Percentiles rank a stretch among this genome's conserved stretches.
Evolutionary conservation across 2,888 invertebrate genomes (phyloP).

Genomic region (Drosophila rellima): DNA sequence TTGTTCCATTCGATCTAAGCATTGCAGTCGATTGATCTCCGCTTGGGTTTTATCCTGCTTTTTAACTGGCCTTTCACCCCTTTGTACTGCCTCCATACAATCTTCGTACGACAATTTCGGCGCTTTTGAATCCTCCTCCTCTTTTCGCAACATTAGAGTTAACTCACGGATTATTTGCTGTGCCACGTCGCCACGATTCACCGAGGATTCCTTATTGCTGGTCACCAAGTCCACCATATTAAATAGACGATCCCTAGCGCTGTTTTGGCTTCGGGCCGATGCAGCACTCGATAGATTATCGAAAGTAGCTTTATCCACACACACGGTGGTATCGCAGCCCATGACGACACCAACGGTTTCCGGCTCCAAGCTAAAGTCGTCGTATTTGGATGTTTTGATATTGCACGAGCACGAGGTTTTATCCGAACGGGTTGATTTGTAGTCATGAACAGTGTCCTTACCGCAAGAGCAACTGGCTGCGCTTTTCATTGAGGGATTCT

Average conservation of each 20-base stretch:
- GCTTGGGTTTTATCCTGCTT: background rate
- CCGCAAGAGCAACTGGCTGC: background rate
- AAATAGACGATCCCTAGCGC: slow-evolving; percentile 41
- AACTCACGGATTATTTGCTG: slow-evolving; percentile 57
- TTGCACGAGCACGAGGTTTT: slow-evolving; percentile 11
- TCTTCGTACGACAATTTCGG: slow-evolving; percentile 36
- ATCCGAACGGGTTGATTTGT: slow-evolving; percentile 5
- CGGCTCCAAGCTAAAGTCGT: background rate
- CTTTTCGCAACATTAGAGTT: slow-evolving; percentile 45
- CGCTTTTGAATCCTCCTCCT: slow-evolving; percentile 23
- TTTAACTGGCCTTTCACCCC: background rate
- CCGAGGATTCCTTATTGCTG: background rate
- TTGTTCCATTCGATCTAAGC: slow-evolving; percentile 55
- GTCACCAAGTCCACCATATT: slow-evolving; percentile 45
- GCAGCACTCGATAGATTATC: background rate
- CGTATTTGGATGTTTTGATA: slow-evolving; percentile 13
- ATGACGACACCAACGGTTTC: slow-evolving; percentile 26
- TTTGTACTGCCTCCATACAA: slow-evolving; percentile 49
- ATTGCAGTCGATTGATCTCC: slow-evolving; percentile 31
- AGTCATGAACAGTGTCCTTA: background rate
- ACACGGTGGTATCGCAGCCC: background rate
- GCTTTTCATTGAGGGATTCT: slow-evolving; percentile 3
- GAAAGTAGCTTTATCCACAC: slow-evolving; percentile 10
- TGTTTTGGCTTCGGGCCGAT: slow-evolving; percentile 2
- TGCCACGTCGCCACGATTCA: slow-evolving; percentile 44